These are phyloP conservation scores for Perccottus glenii DNA, from an alignment of 2,113 vertebrate genomes.

Conservation along the genomic window DNA sequence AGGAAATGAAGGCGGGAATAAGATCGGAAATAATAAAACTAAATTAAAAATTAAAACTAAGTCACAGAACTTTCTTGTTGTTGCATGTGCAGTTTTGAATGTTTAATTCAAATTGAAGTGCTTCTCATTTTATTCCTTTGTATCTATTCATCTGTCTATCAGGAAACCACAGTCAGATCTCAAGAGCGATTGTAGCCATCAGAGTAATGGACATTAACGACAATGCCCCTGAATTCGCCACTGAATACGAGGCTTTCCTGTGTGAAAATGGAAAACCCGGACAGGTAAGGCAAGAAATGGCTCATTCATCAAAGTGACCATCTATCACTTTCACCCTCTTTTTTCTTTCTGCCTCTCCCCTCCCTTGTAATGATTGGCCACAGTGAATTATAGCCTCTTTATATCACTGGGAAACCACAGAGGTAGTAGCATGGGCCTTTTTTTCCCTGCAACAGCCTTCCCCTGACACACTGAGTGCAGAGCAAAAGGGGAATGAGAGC, in stretches of 20 bases:
- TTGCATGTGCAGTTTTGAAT: not conserved
- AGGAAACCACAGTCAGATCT: slow-evolving; percentile 99
- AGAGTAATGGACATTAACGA: slow-evolving; percentile 98
- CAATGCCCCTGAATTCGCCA: slow-evolving; percentile 96
- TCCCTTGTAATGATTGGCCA: slow-evolving; percentile 69
- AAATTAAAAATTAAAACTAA: slow-evolving; percentile 71
- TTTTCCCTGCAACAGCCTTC: slow-evolving; percentile 48
- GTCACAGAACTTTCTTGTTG: slow-evolving; percentile 62
- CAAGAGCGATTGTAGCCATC: slow-evolving; percentile 92
- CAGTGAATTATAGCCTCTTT: slow-evolving; percentile 75
- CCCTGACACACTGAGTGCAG: slow-evolving; percentile 41
- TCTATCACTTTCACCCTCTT: slow-evolving; percentile 37
- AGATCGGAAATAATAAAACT: slow-evolving; percentile 60
- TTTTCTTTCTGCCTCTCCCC: slow-evolving; percentile 31
- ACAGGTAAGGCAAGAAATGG: slow-evolving; percentile 82
- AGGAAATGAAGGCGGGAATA: slow-evolving; percentile 58
- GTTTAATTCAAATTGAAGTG: not conserved
- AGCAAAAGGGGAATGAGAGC: slow-evolving; percentile 63
- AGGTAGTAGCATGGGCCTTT: slow-evolving; percentile 56
- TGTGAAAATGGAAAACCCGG: slow-evolving; percentile 98
- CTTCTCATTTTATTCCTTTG: slow-evolving; percentile 6
- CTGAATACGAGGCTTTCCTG: slow-evolving; percentile 92
- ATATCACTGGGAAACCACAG: slow-evolving; percentile 67
- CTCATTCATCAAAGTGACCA: slow-evolving; percentile 58
- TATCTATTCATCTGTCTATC: slow-evolving; percentile 24